Base-by-base conservation (phyloP, 1,140 invertebrate species). In the Drosophila insularis region DNA sequence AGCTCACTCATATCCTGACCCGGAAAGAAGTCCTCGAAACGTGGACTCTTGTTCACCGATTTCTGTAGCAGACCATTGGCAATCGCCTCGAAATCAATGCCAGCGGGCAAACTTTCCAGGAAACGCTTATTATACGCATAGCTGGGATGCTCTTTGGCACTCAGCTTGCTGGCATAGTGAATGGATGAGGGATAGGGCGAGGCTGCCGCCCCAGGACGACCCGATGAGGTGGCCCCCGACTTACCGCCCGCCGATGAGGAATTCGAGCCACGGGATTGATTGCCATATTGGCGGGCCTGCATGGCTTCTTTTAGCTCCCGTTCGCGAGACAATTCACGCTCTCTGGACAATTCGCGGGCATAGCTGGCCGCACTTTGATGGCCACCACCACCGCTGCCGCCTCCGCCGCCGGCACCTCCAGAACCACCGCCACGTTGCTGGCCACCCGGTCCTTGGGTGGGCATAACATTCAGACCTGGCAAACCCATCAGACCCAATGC, bases 1-100 rank as follows among this genome's bases (percentile, higher is more conserved):
- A 95, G 85, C 74, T 94, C 92, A 79, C 94, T 93, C 92, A 95
- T 93, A 69, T 93, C 93, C 53, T 93, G 92, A 14, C 92, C 90
- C 31, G 81, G 84, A 67, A 93, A 92, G 55, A 93, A 93, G 68
- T 93, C 93, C 91, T 93, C 93, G 56, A 93, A 93, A 32, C 85
- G 78, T 1, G 90, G 87, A 78, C 87, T 90, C 55, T 91, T 90
- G 50, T 78, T 90, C 32, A 90, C 84, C 31, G 90, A 91, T 58
- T 91, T 91, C 55, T 91, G 90, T 6, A 91, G 81, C 74, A 91
- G 55, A 0, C 87, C 87, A 54, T 90, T 91, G 35, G 90, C 90
- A 70, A 90, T 90, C 1, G 90, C 87, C 67, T 91, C 90, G 31
- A 91, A 87, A 21, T 91, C 90, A 2, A 91, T 90, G 69, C 90